Conservation (phyloP, 2,113 vertebrate species). For the Apteryx mantelli region DNA sequence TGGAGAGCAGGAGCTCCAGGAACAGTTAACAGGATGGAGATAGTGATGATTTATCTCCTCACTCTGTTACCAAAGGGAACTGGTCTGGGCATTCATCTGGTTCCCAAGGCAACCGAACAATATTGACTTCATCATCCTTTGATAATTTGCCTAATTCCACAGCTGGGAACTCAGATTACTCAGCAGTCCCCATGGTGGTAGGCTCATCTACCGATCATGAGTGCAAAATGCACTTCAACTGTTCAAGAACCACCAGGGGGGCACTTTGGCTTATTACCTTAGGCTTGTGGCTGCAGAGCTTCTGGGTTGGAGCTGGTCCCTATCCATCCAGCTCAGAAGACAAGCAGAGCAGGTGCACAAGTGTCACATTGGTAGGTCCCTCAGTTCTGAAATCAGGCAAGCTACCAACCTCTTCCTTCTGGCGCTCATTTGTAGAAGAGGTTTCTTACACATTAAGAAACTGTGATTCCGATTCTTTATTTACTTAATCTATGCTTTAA, state of each 20-base stretch:
- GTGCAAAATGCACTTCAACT: constrained; percentile 21
- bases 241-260: constrained; percentile 54
- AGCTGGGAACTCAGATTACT: constrained; percentile 52
- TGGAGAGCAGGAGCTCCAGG: not conserved
- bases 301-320: not conserved
- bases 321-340: constrained; percentile 6
- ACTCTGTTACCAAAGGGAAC: not conserved
- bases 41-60: not conserved
- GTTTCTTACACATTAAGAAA: not conserved
- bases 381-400: constrained; percentile 31
- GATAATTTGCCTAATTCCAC: constrained; percentile 54
- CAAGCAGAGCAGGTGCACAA: constrained; percentile 29
- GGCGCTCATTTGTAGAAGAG: not conserved
- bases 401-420: constrained; percentile 16
- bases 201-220: constrained; percentile 22
- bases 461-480: not conserved
- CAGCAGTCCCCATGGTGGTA: constrained; percentile 21
- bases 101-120: constrained; percentile 43
- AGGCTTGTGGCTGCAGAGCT: constrained; percentile 25
- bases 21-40: not conserved
- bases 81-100: constrained; percentile 18
- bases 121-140: constrained; percentile 38
- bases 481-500: not conserved
- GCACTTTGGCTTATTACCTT: constrained; percentile 39
- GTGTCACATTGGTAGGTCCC: constrained; percentile 9